Evolutionary conservation across 2,888 invertebrate genomes (phyloP).

Genomic region (Neelides folsomi): DNA sequence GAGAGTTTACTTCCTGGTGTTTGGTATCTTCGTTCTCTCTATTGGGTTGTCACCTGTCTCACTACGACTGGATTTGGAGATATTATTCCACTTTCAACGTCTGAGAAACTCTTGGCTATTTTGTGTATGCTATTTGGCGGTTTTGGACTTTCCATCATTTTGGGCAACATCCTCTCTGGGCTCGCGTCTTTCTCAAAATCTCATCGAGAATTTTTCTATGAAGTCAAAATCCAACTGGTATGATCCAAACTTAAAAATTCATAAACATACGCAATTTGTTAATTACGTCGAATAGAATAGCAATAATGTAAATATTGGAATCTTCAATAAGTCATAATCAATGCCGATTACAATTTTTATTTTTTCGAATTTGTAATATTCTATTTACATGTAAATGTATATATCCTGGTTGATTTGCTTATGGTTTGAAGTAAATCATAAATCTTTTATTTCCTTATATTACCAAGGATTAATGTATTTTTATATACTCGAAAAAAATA

Average conservation of each 20-base stretch:
- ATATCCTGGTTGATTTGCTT: too few relatives aligned
- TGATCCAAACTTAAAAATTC: slow-evolving; percentile 4
- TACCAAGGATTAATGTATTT: too few relatives aligned
- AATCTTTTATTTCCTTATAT: background rate
- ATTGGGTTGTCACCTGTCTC: slow-evolving; percentile 23
- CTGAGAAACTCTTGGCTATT: slow-evolving; percentile 19
- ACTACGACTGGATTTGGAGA: slow-evolving; percentile 29
- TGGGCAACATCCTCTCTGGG: slow-evolving; percentile 25
- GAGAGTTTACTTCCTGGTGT: slow-evolving; percentile 8
- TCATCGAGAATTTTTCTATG: slow-evolving; percentile 26
- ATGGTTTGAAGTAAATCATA: too few relatives aligned
- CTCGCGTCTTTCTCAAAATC: slow-evolving; percentile 17
- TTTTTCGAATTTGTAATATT: too few relatives aligned
- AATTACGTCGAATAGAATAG: too few relatives aligned
- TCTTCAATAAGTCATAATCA: too few relatives aligned
- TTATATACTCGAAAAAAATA: too few relatives aligned
- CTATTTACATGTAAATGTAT: too few relatives aligned
- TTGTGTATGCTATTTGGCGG: slow-evolving; percentile 27
- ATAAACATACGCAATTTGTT: background rate
- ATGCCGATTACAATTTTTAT: too few relatives aligned
- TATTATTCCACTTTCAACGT: slow-evolving; percentile 16
- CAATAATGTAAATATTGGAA: too few relatives aligned
- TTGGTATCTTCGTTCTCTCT: slow-evolving; percentile 27
- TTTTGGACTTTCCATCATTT: slow-evolving; percentile 26
- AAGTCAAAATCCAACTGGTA: slow-evolving; percentile 25